Base-by-base conservation (phyloP, 1,140 invertebrate species). In the Euwallacea similis region DNA sequence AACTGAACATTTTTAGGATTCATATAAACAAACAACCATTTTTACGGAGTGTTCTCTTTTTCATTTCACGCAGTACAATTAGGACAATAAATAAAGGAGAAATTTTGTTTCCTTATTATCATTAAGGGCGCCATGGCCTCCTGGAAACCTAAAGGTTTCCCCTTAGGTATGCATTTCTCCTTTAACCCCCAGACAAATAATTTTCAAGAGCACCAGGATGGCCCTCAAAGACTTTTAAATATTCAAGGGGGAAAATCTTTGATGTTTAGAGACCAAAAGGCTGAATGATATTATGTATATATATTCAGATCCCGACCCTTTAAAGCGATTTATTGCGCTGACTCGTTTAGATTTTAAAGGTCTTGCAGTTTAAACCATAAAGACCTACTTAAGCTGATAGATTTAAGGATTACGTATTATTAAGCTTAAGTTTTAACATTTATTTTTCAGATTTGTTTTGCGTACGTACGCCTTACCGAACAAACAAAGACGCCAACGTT, bases 281-380 rank as follows among this genome's bases (percentile, higher is more conserved):
- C 59, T 61, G 59, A 21, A 61, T 61, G 10, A 42, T 61, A 42
- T 43, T 11, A 11, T 11, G 9, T 13, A 11, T 41, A 43, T 41
- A 43, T 61, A 61, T 41, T 61, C 59, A 43, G 11, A 61, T 10
- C 33, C 42, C 59, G 59, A 61, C 42, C 42, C 42, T 61, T 42
- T 61, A 16, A 16, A 61, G 11, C 59, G 59, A 61, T 61, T 61
- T 61, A 61, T 61, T 61, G 11, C 59, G 42, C 59, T 61, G 59
- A 61, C 59, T 61, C 59, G 59, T 61, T 60, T 60, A 60, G 1
- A 42, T 42, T 61, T 61, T 61, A 41, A 42, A 11, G 11, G 42
- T 6, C 46, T 50, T 50, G 9, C 9, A 6, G 9, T 50, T 50
- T 13, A 11, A 50, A 50, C 46, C 46, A 13, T 50, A 50, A 50